Evolutionary conservation across 2,888 invertebrate genomes (phyloP), one percentile per base, ranked within the genome.

Genomic region (Stenotaenia linearis): DNA sequence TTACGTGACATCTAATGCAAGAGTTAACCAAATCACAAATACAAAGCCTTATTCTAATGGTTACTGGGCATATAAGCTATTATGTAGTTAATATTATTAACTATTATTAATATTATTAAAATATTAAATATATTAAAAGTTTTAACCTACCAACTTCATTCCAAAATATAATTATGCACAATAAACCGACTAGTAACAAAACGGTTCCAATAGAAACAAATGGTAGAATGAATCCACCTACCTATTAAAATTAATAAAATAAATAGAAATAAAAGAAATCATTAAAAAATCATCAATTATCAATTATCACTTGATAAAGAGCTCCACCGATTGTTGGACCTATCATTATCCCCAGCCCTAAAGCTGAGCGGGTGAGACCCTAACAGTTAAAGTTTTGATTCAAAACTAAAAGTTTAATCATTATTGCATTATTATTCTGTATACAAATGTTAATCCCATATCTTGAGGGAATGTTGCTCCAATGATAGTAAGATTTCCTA

Each of bases 301-400:
- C 12, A 15, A 10, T 18, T 74, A 12, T 18, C 4, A 89, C 88
- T 85, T 91, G 89, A 85, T 92, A 97, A 0, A 97, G 88, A 0
- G 92, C 91, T 0, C 96, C 96, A 0, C 97, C 97, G 10, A 97
- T 90, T 0, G 94, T 94, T 0, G 96, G 96, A 0, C 97, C 96
- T 0, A 94, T 93, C 80, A 96, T 96, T 80, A 96, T 89, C 91
- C 97, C 83, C 90, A 89, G 82, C 0, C 96, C 96, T 85, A 95
- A 95, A 3, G 74, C 74, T 7, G 74, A 7, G 12, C 74, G 74
- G 2, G 21, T 3, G 4, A 28, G 21, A 74, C 21, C 23, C 74
- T 74, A n/a, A 28, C 23, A 74, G 4, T 12, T 25, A 18, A 74
- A 5, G 45, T 25, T 74, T 28, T 21, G 12, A 28, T n/a, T n/a